Percentiles rank a stretch among this genome's conserved stretches.
These are phyloP conservation scores for Tanytarsus gracilentus DNA, from an alignment of 2,888 invertebrate genomes.

Conservation along the genomic window DNA sequence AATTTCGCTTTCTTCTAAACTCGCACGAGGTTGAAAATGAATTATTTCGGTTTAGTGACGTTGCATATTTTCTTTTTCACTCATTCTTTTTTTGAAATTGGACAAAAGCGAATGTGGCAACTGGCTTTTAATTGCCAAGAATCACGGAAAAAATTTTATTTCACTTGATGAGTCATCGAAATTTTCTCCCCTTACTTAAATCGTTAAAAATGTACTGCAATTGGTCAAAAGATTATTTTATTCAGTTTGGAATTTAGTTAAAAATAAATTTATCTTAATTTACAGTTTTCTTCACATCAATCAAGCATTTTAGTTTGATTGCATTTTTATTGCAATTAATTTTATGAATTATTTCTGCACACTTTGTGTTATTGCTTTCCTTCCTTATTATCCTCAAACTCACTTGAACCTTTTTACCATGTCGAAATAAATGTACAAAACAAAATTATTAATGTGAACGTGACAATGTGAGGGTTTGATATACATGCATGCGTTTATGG, in stretches of 20 bases:
- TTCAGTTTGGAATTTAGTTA: no score
- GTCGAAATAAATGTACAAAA: background rate
- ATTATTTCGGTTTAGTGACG: background rate
- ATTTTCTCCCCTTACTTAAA: background rate
- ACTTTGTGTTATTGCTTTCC: background rate
- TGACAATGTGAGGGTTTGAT: constrained; percentile 14
- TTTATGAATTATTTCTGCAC: background rate
- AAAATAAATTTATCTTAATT: no score
- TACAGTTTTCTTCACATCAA: background rate
- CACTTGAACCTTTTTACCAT: background rate
- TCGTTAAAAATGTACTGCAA: background rate
- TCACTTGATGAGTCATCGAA: constrained; percentile 5
- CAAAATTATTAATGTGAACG: constrained; percentile 18
- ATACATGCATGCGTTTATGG: no score
- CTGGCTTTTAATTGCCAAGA: background rate
- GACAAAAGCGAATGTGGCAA: background rate
- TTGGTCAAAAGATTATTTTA: no score
- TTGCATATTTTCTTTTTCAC: background rate
- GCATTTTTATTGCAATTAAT: constrained; percentile 23
- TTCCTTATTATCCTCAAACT: background rate
- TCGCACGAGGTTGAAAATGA: background rate
- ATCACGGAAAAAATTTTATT: background rate
- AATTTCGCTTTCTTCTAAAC: constrained; percentile 15
- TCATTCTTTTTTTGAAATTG: background rate
- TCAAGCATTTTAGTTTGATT: background rate